phyloP scores from a whole-genome alignment of 2,888 invertebrate species.

The Heliconius sara region DNA sequence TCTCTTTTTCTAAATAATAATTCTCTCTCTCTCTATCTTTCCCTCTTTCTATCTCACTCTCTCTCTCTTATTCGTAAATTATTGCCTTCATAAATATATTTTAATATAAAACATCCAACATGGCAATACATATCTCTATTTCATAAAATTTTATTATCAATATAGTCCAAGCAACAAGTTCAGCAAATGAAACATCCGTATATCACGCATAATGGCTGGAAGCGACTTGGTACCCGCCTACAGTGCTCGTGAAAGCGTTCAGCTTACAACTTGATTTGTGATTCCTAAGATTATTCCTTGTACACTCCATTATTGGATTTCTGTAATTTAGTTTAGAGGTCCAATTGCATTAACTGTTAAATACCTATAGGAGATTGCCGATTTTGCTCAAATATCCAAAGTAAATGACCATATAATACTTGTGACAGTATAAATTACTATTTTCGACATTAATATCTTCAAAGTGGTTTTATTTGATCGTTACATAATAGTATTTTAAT shows the following conservation, averaged over 20 bases:
- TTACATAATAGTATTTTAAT: neutral
- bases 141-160: conserved; percentile 18
- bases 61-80: too few relatives aligned
- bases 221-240: conserved; percentile 77
- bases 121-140: neutral
- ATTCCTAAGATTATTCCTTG: conserved; percentile 77
- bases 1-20: too few relatives aligned
- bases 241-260: conserved; percentile 77
- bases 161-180: conserved; percentile 25
- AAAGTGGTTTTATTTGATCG: neutral
- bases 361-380: conserved; percentile 46
- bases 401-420: conserved; percentile 12
- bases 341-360: conserved; percentile 56
- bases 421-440: conserved; percentile 7
- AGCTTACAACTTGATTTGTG: conserved; percentile 81
- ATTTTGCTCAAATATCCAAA: conserved; percentile 28
- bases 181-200: conserved; percentile 50
- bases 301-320: conserved; percentile 68
- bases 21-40: too few relatives aligned
- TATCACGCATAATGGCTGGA: conserved; percentile 67
- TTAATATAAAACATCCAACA: neutral
- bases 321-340: conserved; percentile 69
- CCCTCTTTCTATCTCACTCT: neutral
- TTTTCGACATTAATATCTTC: conserved; percentile 22
- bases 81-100: too few relatives aligned